These are phyloP conservation scores for Coturnix japonica DNA, from an alignment of 2,113 vertebrate genomes.

Conservation along the genomic window DNA sequence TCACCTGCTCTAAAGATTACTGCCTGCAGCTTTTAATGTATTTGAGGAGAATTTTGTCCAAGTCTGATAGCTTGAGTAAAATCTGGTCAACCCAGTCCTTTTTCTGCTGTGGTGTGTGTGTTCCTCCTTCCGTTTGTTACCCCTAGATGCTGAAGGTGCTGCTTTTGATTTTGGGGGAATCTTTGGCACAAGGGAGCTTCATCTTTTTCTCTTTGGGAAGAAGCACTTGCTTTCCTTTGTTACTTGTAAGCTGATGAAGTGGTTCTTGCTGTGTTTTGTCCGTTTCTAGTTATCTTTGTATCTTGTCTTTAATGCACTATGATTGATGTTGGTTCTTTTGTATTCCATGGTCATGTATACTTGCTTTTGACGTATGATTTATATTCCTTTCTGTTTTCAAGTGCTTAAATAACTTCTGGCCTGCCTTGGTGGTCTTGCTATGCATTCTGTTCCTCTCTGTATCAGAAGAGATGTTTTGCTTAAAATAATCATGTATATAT, in stretches of 20 bases:
- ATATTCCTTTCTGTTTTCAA: constrained; percentile 55
- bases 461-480: constrained; percentile 49
- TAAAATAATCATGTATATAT: constrained; percentile 53
- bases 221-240: not conserved
- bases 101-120: not conserved
- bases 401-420: constrained; percentile 46
- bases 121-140: not conserved
- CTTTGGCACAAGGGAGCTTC: not conserved
- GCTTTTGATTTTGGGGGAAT: not conserved
- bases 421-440: not conserved
- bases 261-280: not conserved
- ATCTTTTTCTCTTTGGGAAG: not conserved
- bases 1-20: accelerated
- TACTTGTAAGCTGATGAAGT: not conserved
- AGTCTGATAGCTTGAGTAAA: not conserved
- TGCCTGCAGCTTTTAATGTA: not conserved
- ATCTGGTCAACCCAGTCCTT: accelerated
- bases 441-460: constrained; percentile 27
- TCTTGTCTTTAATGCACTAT: constrained; percentile 22
- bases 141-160: not conserved
- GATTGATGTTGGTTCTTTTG: constrained; percentile 32
- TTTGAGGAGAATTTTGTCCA: not conserved
- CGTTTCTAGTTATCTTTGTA: not conserved
- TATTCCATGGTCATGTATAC: constrained; percentile 34
- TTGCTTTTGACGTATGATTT: constrained; percentile 55